These are phyloP conservation scores for Brachionus sp. DNA, from an alignment of 1,140 invertebrate species.

Conservation along the genomic window DNA sequence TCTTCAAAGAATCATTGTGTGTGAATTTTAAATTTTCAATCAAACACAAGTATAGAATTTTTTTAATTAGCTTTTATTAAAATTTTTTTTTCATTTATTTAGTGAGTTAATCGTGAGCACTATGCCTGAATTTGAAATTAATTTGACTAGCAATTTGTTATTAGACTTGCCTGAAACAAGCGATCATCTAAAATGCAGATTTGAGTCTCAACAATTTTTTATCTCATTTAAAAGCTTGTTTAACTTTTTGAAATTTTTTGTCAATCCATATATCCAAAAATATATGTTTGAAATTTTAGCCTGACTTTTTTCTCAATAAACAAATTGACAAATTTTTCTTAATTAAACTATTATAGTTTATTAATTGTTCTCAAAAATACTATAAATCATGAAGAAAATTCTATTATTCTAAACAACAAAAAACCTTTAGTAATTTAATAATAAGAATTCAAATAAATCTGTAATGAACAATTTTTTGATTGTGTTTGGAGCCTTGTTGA, in stretches of 20 bases:
- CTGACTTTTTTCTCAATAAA: neutral
- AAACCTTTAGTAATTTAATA: too few species aligned
- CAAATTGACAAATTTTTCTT: neutral
- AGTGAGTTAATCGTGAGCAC: neutral
- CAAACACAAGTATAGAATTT: neutral
- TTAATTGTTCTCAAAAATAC: neutral
- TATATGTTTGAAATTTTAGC: slow-evolving; percentile 19
- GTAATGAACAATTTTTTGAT: neutral
- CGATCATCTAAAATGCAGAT: neutral
- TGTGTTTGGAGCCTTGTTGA: neutral
- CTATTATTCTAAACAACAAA: neutral
- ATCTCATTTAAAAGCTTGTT: slow-evolving; percentile 4
- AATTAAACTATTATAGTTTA: neutral
- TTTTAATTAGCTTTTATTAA: neutral
- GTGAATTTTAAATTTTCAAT: neutral
- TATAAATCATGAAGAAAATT: neutral
- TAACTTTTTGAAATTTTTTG: slow-evolving; percentile 17
- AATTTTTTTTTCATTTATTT: neutral
- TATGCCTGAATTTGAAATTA: neutral
- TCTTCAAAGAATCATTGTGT: neutral
- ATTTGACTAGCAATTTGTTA: neutral
- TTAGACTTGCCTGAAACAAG: neutral
- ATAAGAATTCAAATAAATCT: neutral
- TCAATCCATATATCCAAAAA: slow-evolving; percentile 36
- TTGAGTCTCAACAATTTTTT: neutral